Evolutionary conservation across 1,140 invertebrate genomes (phyloP).

Genomic region (Diploscapter pachys): DNA sequence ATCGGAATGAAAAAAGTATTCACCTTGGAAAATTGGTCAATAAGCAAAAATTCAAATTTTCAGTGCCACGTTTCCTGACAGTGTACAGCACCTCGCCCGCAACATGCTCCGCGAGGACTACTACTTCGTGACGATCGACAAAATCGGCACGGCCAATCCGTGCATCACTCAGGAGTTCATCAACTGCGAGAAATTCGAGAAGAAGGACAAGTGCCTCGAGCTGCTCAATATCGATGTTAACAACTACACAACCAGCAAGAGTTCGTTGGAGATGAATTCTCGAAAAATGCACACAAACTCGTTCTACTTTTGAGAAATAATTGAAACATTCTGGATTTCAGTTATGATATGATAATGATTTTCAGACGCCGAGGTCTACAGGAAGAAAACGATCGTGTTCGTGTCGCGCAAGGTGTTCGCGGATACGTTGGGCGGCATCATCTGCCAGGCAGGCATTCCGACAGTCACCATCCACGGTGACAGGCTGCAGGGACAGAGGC

Average conservation of each 20-base stretch:
- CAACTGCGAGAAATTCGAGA: constrained; percentile 70
- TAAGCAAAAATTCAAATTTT: not conserved
- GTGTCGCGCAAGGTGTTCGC: constrained; percentile 31
- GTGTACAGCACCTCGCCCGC: constrained; percentile 62
- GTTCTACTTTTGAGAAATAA: no score
- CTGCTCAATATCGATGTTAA: constrained; percentile 62
- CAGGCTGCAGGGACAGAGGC: constrained; percentile 67
- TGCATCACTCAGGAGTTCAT: constrained; percentile 82
- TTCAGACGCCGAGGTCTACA: constrained; percentile 82
- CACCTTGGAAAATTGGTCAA: not conserved
- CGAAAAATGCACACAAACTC: no score
- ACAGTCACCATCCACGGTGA: constrained; percentile 63
- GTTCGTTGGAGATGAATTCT: no score
- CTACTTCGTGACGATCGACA: constrained; percentile 35
- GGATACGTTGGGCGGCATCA: constrained; percentile 9
- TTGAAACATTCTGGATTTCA: not conserved
- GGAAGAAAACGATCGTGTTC: constrained; percentile 73
- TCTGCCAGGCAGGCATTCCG: constrained; percentile 12
- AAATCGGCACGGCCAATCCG: constrained; percentile 70
- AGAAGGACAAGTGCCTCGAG: constrained; percentile 65
- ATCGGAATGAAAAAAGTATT: not conserved
- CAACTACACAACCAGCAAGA: constrained; percentile 7
- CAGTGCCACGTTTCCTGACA: constrained; percentile 64
- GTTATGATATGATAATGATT: constrained; percentile 48
- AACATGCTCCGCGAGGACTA: constrained; percentile 59